Base-by-base conservation (phyloP, 2,888 invertebrate species). In the Sialis lutaria region DNA sequence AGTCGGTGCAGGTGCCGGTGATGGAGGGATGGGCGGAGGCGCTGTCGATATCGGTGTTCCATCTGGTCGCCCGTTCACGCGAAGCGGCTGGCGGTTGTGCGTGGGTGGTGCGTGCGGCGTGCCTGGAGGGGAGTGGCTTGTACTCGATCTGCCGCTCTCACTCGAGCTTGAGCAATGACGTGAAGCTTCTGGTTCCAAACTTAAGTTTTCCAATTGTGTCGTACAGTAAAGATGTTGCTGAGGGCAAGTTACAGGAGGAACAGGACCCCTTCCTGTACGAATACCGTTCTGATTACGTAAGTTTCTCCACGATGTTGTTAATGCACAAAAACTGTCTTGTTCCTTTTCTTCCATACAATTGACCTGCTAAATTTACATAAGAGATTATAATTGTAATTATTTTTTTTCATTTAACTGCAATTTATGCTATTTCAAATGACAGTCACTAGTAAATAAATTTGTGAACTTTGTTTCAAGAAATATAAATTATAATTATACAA, bases 101-200 rank as follows among this genome's bases (percentile, higher is more conserved):
- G 22, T 6, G 9, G 10, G 10, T 56, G 67, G 64, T 60, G 69
- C 67, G 58, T 73, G 64, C 60, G 77, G 67, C 33, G 76, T 77
- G 53, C 75, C 77, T 6, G 71, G 71, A 0, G 74, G 73, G 12
- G 73, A 73, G 51, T 73, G 69, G 52, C 70, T 68, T 12, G 65
- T 64, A 42, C 69, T 68, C 49, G 70, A 72, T 50, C 67, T 69
- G 13, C 67, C 67, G 52, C 71, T 70, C 45, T 63, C 62, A 46
- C 69, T 68, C 51, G 70, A 70, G 52, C 69, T 70, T 3, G 72
- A 72, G 51, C 66, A 67, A 42, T 71, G 69, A 44, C 69, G 61
- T 48, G 64, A 64, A 52, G 60, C 66, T 42, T 71, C 71, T 4
- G 67, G 67, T 37, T 72, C 71, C 40, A 72, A 53, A 49, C 64